Percentiles rank a stretch among this genome's conserved stretches.
These are phyloP conservation scores for Tribolium freemani DNA, from an alignment of 2,888 invertebrate genomes.

Conservation along the genomic window DNA sequence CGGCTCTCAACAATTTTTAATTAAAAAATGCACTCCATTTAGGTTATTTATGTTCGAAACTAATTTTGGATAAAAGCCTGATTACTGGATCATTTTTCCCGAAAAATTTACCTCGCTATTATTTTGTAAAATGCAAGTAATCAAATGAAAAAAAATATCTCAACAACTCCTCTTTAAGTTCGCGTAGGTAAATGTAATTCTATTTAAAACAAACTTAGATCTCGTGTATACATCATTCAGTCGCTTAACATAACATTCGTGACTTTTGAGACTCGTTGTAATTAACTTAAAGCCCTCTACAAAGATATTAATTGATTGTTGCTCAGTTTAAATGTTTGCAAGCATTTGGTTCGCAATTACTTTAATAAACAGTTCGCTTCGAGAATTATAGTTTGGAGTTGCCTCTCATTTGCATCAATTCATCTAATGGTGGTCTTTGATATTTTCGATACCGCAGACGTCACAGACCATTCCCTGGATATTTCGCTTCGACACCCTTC, in stretches of 20 bases:
- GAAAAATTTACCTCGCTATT: no score
- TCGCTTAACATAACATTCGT: not conserved
- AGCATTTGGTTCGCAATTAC: slow-evolving; percentile 11
- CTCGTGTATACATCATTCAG: not conserved
- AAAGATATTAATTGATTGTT: slow-evolving; percentile 1
- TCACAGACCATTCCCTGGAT: slow-evolving; percentile 4
- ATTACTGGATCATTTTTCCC: not conserved
- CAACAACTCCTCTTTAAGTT: not conserved
- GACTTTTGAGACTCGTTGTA: not conserved
- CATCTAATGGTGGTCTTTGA: slow-evolving; percentile 6
- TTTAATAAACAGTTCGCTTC: slow-evolving; percentile 23
- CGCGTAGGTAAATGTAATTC: not conserved
- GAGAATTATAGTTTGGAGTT: slow-evolving; percentile 20
- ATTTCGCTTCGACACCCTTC: not conserved
- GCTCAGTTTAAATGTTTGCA: not conserved
- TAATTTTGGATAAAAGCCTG: not conserved
- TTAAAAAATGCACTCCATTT: not conserved
- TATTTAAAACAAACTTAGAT: not conserved
- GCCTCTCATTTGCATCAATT: slow-evolving; percentile 13
- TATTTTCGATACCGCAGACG: slow-evolving; percentile 18
- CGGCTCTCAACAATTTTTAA: not conserved
- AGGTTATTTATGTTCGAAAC: not conserved
- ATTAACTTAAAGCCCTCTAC: not conserved
- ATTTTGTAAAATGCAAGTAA: no score
- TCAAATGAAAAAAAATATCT: no score